These are phyloP conservation scores for Apodemus agrarius DNA, from an alignment of 2,797 vertebrate species.

Conservation along the genomic window DNA sequence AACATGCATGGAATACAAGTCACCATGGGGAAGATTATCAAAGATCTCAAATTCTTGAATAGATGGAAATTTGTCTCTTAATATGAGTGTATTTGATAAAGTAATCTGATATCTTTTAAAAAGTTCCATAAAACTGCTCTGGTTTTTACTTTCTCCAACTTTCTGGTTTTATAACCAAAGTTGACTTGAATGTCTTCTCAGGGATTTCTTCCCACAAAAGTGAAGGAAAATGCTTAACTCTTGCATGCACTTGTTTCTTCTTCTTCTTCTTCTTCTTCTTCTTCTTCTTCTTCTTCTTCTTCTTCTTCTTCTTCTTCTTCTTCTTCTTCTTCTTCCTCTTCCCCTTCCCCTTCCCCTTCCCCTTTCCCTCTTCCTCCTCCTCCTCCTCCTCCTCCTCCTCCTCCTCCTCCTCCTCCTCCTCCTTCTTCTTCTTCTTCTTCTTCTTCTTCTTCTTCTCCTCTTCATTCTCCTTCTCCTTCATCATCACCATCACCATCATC, in stretches of 20 bases:
- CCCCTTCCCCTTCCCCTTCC: too few relatives aligned
- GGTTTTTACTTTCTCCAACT: not conserved
- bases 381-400: rapidly evolving
- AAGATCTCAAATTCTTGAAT: not conserved
- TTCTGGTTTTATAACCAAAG: not conserved
- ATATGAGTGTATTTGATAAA: not conserved
- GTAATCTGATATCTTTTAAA: not conserved
- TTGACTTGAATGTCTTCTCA: not conserved
- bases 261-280: too few relatives aligned
- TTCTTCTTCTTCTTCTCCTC: too few relatives aligned
- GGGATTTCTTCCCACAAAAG: not conserved
- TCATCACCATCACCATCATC: too few relatives aligned
- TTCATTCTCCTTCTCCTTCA: too few relatives aligned
- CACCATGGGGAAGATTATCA: not conserved
- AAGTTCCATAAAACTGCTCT: not conserved
- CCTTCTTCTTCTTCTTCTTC: too few relatives aligned
- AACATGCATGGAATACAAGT: not conserved
- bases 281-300: not conserved
- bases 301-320: too few relatives aligned
- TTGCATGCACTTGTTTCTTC: not conserved
- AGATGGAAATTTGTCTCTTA: not conserved
- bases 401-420: too few relatives aligned
- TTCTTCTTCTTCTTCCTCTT: not conserved
- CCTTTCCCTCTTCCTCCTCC: not conserved
- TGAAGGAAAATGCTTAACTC: not conserved